phyloP scores from a whole-genome alignment of 53 echinoderm and acorn worm genomes.

The Holothuria leucospilota region DNA sequence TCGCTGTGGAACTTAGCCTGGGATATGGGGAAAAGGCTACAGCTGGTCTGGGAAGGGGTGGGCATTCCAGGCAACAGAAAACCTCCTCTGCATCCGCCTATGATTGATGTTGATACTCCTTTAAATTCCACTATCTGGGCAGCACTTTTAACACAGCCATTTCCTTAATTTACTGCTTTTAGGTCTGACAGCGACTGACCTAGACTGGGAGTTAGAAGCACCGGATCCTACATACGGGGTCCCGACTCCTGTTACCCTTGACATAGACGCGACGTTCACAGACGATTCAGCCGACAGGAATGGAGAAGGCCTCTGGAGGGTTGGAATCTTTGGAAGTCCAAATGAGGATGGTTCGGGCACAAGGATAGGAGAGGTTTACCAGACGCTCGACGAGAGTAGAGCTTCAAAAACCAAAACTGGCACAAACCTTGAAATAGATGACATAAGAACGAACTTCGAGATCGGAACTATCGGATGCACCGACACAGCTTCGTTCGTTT shows the following conservation, averaged over 20 bases:
- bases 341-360: neutral
- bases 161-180: neutral
- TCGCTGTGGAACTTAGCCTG: too few relatives aligned
- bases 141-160: too few relatives aligned
- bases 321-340: neutral
- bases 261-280: conserved; percentile 19
- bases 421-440: neutral
- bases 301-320: conserved; percentile 46
- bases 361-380: neutral
- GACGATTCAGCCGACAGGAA: conserved; percentile 14
- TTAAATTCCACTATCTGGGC: too few relatives aligned
- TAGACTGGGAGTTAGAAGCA: conserved; percentile 2
- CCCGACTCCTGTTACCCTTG: conserved; percentile 25
- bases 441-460: neutral
- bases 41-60: too few relatives aligned
- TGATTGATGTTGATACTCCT: too few relatives aligned
- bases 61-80: too few relatives aligned
- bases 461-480: neutral
- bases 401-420: neutral
- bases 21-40: too few relatives aligned
- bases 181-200: neutral
- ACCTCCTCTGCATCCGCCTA: too few relatives aligned
- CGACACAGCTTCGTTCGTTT: neutral
- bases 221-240: conserved; percentile 15
- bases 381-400: neutral